Conservation (phyloP, 2,888 invertebrate species). For the Andrena minutula region DNA sequence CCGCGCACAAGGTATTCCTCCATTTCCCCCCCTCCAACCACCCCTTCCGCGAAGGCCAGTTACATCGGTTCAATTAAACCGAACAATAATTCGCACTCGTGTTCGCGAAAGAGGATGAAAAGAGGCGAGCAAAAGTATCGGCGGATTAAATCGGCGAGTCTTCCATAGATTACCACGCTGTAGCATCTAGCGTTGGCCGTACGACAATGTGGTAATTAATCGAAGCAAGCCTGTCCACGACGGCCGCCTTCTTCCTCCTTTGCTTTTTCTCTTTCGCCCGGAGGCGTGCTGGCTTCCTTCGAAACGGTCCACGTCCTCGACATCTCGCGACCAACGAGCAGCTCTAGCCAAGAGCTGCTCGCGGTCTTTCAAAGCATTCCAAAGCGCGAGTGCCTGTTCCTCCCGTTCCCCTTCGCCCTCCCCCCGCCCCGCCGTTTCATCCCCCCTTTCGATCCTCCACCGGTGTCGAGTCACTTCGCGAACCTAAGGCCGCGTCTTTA, state of each 20-base stretch:
- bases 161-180: conserved; percentile 76
- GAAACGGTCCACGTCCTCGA: conserved; percentile 78
- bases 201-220: conserved; percentile 85
- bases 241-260: conserved; percentile 67
- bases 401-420: conserved; percentile 50
- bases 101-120: conserved; percentile 1
- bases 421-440: conserved; percentile 24
- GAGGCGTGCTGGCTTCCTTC: conserved; percentile 72
- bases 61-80: conserved; percentile 44
- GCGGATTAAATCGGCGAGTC: conserved; percentile 75
- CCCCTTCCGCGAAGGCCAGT: neutral
- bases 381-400: conserved; percentile 80
- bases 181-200: conserved; percentile 77
- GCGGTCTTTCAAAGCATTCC: conserved; percentile 85
- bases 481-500: conserved; percentile 76
- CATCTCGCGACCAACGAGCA: conserved; percentile 75
- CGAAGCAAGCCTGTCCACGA: conserved; percentile 79
- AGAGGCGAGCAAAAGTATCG: conserved; percentile 68
- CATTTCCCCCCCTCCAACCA: neutral
- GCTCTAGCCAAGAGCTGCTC: conserved; percentile 78
- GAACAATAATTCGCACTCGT: conserved; percentile 40
- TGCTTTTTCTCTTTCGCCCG: conserved; percentile 61
- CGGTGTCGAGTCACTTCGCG: conserved; percentile 75
- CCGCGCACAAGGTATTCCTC: neutral
- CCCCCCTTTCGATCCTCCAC: conserved; percentile 31